Base-by-base conservation (phyloP, 1,140 invertebrate species). In the Drosophila sturtevanti region DNA sequence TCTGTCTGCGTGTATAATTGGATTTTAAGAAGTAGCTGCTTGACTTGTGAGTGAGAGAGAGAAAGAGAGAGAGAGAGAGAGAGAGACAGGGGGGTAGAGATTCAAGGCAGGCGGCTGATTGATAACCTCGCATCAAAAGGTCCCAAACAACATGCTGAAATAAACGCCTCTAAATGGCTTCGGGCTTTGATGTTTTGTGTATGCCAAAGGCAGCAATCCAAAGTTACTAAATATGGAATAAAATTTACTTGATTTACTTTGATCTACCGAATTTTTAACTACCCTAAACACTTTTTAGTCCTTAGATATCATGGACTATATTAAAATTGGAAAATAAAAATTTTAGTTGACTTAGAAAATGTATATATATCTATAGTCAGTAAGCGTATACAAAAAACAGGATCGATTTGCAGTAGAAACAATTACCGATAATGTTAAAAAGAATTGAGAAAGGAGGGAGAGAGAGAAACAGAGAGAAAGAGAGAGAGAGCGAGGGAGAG, bases 11-110 rank as follows among this genome's bases (percentile, higher is more conserved):
- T 81, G 77, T 84, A 72, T 87, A 87, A 87, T 87, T 87, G 84
- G 84, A 80, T 87, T 87, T 87, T 89, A 84, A 87, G 84, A 89
- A 87, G 82, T 81, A 87, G 78, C 81, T 86, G 75, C 62, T 64
- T 59, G 67, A 68, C 22, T 58, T 37, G 38, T 22, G 24, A 7
- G 21, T 35, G 51, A 38, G 60, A 72, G 65, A 59, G 58, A 74
- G 59, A 72, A 64, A 58, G 67, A 76, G 34, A 37, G 34, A 9
- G 22, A 37, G 44, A 44, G 61, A 74, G 60, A 55, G 68, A 75
- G n/a, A 58, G 67, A 76, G 34, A 37, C 24, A 9, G 22, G 31
- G 44, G 37, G 61, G 69, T 56, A 55, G 68, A 75, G 41, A 9
- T 21, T 48, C 41, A 48, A 21, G 41, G 41, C 41, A 58, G 61